Conservation (phyloP, 2,888 invertebrate genomes). For the Chymomyza fuscimana region DNA sequence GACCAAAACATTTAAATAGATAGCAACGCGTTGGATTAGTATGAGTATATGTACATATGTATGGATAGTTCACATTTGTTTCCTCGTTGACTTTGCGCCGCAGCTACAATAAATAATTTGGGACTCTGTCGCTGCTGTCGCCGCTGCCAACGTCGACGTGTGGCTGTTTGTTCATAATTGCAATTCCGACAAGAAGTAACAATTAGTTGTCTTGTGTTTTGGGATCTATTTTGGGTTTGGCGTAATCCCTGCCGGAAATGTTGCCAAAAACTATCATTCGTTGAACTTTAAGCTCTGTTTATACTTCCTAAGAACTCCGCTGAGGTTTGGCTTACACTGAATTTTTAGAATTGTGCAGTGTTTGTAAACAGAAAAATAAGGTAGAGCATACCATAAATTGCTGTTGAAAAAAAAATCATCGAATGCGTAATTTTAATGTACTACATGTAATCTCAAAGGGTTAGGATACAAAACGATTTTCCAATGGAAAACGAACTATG, state of each 20-base stretch:
- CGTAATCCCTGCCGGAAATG: conserved; percentile 63
- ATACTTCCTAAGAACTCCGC: not conserved
- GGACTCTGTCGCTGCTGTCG: not conserved
- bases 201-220: conserved; percentile 60
- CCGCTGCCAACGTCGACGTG: not conserved
- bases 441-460: no score
- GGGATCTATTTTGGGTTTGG: conserved; percentile 49
- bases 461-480: no score
- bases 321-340: not conserved
- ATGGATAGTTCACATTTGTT: conserved; percentile 11
- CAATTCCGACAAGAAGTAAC: conserved; percentile 53
- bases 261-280: conserved; percentile 62
- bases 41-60: conserved; percentile 39
- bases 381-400: no score
- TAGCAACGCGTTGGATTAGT: conserved; percentile 40
- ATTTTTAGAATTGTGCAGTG: no score
- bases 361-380: no score
- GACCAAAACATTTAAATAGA: conserved; percentile 3
- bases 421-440: no score
- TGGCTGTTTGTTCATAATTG: conserved; percentile 53
- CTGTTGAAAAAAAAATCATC: no score
- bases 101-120: conserved; percentile 15
- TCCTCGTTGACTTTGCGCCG: conserved; percentile 38
- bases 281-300: conserved; percentile 60
- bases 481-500: no score